Evolutionary conservation across 2,888 invertebrate species (phyloP), one percentile per base, ranked within the genome.

Genomic region (Neoascia interrupta): DNA sequence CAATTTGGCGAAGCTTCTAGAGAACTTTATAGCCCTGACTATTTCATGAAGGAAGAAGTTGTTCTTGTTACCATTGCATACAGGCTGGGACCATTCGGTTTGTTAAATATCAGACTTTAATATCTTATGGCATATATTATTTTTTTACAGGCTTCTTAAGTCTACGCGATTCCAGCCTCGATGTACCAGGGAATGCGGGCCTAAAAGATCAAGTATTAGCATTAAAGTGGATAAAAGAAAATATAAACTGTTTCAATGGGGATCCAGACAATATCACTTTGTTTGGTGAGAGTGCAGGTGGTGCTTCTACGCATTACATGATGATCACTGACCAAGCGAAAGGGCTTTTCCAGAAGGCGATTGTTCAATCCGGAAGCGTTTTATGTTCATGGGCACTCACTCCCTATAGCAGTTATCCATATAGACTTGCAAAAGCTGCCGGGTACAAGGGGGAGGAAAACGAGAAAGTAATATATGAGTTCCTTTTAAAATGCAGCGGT

Each of bases 281-380:
- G 0, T 90, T 90, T 76, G 91, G 91, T 1, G 89, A 90, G 82
- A 91, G 91, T 82, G 90, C 90, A 26, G 91, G 91, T 1, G 89
- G 83, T 5, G 89, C 87, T 2, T 87, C 89, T 1, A 88, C 89
- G 0, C 89, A 91, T 79, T 89, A 87, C 60, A 85, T 90, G 83
- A 87, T 90, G 84, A 81, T 90, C 1, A 90, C 90, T 1, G 89
- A 90, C 15, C 87, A 90, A 84, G 87, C 90, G 0, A 89, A 89
- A 82, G 87, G 86, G 1, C 84, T 88, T 2, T 89, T 88, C 39
- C 86, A 88, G 58, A 86, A 86, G 1, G 87, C 85, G 5, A 85
- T 88, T n/a, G 43, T 88, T 21, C 87, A 87, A 84, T 89, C 88
- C 1, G 88, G 88, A 19, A 84, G 84, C 58, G 84, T 83, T 0